Base-by-base conservation (phyloP, 2,888 invertebrate genomes). In the Muscina levida region DNA sequence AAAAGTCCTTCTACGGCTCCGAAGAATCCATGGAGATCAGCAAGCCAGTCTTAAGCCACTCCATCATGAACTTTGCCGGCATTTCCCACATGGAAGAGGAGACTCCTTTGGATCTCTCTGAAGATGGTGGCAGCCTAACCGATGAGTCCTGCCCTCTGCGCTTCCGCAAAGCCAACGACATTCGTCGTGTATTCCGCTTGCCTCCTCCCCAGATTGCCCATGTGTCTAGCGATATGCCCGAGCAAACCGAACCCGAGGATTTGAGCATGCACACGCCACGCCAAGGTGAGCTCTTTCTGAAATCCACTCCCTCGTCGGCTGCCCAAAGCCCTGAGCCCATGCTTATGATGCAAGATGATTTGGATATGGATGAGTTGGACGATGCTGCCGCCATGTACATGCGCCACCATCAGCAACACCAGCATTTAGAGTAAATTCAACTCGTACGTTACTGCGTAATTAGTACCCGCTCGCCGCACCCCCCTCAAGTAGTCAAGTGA, bases 161-260 rank as follows among this genome's bases (percentile, higher is more conserved):
- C 13, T 84, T 85, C 8, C 87, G 92, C 66, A 92, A 92, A 84
- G 90, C 91, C 1, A 88, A 91, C 37, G 91, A 92, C 79, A 91
- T 92, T n/a, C 89, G 92, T 13, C 90, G 92, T 31, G 91, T 92
- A 0, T 90, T 92, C 82, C 90, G 92, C 13, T 88, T 92, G 57
- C 90, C 91, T 13, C 90, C 91, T 8, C 89, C 91, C 3, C 91
- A 91, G 48, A 88, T 90, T 74, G 85, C 88, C 83, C 91, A 88
- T 75, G 86, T 88, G 57, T 82, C 87, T 75, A 87, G 84, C 79
- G 87, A 87, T 39, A 88, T 93, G 62, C 96, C 97, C 17, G 96
- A 95, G 89, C 97, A 97, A 91, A 97, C 97, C 1, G 97, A 97
- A 89, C 97, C 97, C 6, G 97, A 97, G 89, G 97, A 97, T 89